A percentile compares a stretch with the other conserved stretches of the same genome.
Conservation (phyloP, 2,797 vertebrate species). For the Clarias fuscus region DNA sequence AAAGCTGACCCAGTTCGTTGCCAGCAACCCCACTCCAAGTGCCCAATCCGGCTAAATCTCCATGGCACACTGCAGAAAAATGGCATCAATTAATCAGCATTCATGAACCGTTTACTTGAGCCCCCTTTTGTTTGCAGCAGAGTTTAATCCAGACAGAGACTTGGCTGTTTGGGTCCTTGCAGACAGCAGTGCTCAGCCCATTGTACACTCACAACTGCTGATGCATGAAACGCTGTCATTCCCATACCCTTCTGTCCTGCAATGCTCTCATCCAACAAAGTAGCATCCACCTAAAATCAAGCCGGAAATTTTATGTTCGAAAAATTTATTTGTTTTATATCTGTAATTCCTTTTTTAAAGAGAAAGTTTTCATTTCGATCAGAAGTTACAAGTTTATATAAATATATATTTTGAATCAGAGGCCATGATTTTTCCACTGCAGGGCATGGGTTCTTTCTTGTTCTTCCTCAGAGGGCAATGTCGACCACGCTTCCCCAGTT, state of each 20-base stretch:
- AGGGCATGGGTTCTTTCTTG: slow-evolving; percentile 76
- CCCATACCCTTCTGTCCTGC: slow-evolving; percentile 63
- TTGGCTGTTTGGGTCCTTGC: slow-evolving; percentile 78
- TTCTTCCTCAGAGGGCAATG: slow-evolving; percentile 58
- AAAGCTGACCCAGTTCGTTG: slow-evolving; percentile 52
- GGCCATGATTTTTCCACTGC: slow-evolving; percentile 67
- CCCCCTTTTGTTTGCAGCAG: slow-evolving; percentile 76
- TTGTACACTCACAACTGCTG: slow-evolving; percentile 55
- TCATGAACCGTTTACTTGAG: slow-evolving; percentile 84
- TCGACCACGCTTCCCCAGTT: slow-evolving; percentile 63
- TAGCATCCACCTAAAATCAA: slow-evolving; percentile 5
- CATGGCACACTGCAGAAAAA: slow-evolving; percentile 80
- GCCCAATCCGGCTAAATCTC: slow-evolving; percentile 70
- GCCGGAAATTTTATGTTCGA: background rate
- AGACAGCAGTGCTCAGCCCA: slow-evolving; percentile 77
- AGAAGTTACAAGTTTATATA: slow-evolving; percentile 11
- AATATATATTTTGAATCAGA: slow-evolving; percentile 6
- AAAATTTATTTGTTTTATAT: background rate
- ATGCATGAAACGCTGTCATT: slow-evolving; percentile 67
- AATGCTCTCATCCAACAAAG: slow-evolving; percentile 39
- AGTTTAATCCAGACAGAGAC: slow-evolving; percentile 82
- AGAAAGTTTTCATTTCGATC: background rate
- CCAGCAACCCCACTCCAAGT: slow-evolving; percentile 35
- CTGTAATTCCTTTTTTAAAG: background rate
- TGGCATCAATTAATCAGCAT: slow-evolving; percentile 86